phyloP scores from a whole-genome alignment of 2,113 vertebrate genomes.

The Hippopotamus amphibius region DNA sequence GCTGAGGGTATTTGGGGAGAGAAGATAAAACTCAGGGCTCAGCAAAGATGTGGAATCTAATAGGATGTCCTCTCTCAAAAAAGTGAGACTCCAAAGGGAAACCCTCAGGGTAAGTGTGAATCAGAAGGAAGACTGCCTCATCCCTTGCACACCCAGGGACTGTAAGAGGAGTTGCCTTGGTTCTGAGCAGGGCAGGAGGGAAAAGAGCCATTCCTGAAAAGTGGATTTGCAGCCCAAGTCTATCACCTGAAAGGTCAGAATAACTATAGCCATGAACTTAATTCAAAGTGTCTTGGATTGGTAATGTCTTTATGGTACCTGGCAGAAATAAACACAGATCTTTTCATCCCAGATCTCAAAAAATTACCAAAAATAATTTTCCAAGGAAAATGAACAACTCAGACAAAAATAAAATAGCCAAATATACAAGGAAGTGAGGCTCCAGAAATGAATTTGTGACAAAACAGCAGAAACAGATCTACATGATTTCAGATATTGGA shows the following conservation, averaged over 20 bases:
- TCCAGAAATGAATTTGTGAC: background rate
- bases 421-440: background rate
- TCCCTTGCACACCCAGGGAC: background rate
- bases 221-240: background rate
- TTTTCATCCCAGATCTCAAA: conserved; percentile 6
- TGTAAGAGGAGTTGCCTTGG: background rate
- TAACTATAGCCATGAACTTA: background rate
- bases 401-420: background rate
- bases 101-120: background rate
- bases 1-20: background rate
- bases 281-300: background rate
- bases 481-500: background rate
- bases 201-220: background rate
- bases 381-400: background rate
- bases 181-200: background rate
- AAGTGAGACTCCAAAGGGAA: background rate
- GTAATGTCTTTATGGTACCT: background rate
- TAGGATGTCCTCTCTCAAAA: background rate
- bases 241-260: background rate
- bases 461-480: background rate
- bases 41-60: background rate
- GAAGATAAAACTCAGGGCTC: background rate
- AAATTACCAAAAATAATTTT: conserved; percentile 37
- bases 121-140: background rate
- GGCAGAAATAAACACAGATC: background rate